Conservation (phyloP, 2,113 vertebrate species). For the Zootoca vivipara region DNA sequence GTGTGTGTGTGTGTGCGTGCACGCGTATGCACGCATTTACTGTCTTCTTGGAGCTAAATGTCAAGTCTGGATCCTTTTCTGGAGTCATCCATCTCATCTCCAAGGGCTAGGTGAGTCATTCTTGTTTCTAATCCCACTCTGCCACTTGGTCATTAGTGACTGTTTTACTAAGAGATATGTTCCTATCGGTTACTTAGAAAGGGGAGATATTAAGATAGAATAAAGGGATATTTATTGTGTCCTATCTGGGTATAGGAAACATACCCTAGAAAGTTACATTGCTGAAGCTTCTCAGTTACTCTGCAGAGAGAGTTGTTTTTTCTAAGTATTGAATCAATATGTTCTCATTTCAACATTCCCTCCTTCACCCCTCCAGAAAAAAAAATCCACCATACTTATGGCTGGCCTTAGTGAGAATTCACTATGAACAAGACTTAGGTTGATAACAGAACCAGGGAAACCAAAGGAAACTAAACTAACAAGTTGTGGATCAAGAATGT, state of each 20-base stretch:
- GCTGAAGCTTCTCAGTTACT: no score
- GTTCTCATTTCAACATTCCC: neutral
- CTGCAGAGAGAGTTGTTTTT: no score
- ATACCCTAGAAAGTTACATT: no score
- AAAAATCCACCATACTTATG: neutral
- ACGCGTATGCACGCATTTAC: neutral
- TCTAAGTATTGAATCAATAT: neutral
- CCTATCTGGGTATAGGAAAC: no score
- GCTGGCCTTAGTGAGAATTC: neutral
- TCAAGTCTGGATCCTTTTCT: neutral
- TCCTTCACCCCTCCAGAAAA: neutral
- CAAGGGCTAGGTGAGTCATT: neutral
- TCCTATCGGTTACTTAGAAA: neutral
- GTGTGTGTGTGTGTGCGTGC: neutral
- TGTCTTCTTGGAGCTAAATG: neutral
- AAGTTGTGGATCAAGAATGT: neutral
- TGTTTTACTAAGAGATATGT: neutral
- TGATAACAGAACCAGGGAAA: neutral
- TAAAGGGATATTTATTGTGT: no score
- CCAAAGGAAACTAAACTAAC: neutral
- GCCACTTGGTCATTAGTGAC: neutral
- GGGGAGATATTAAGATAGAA: neutral
- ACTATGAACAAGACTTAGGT: neutral
- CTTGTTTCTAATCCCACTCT: neutral
- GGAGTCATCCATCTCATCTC: neutral